A percentile compares a stretch with the other conserved stretches of the same genome.
phyloP scores from a whole-genome alignment of 2,888 invertebrate species.

The Neelides folsomi region DNA sequence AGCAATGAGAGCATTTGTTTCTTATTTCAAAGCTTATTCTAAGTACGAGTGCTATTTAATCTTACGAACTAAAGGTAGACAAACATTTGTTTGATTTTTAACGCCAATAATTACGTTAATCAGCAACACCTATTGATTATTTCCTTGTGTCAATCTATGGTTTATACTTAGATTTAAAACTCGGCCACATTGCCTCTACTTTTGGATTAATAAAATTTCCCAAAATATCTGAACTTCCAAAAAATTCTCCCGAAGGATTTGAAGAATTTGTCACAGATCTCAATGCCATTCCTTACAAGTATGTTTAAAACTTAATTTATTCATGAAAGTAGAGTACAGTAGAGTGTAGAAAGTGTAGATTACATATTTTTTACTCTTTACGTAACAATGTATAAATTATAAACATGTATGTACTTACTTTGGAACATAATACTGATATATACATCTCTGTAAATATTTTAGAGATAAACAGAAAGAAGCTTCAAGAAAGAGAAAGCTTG shows the following conservation, averaged over 20 bases:
- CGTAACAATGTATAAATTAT: slow-evolving; percentile 1
- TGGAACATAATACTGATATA: no score
- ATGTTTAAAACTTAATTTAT: slow-evolving; percentile 9
- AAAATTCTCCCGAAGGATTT: slow-evolving; percentile 46
- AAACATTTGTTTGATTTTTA: slow-evolving; percentile 1
- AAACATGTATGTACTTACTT: no score
- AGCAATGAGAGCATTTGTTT: slow-evolving; percentile 83
- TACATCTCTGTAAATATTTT: slow-evolving; percentile 12
- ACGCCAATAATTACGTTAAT: no score
- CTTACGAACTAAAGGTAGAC: slow-evolving; percentile 57
- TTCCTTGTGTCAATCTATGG: not conserved
- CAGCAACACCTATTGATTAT: not conserved
- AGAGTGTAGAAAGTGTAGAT: not conserved
- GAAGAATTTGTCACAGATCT: slow-evolving; percentile 52
- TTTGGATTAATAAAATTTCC: slow-evolving; percentile 86
- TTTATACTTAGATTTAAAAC: slow-evolving; percentile 53
- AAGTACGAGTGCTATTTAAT: slow-evolving; percentile 92
- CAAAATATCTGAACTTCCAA: slow-evolving; percentile 85
- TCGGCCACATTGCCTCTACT: slow-evolving; percentile 67
- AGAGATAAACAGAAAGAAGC: slow-evolving; percentile 63
- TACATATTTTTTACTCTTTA: not conserved
- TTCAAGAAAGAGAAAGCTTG: slow-evolving; percentile 55
- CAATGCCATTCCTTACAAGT: slow-evolving; percentile 58
- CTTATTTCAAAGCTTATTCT: slow-evolving; percentile 80
- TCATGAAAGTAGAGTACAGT: no score